Percentiles rank a stretch among this genome's conserved stretches.
Conservation (phyloP, 2,797 vertebrate species). For the Acridotheres tristis region DNA sequence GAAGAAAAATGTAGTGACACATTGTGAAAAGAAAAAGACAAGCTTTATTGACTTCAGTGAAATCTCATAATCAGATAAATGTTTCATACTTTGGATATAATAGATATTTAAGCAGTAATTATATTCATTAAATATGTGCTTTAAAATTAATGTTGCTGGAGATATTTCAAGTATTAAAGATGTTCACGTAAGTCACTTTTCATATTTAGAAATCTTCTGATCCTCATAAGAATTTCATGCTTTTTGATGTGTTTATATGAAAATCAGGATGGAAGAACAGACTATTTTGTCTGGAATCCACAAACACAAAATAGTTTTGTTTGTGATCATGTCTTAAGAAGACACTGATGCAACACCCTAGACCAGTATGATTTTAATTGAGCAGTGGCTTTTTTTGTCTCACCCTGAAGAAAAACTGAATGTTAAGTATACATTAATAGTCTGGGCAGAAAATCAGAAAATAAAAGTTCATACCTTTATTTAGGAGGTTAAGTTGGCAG, state of each 20-base stretch:
- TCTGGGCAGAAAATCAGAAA: background rate
- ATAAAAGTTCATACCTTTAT: background rate
- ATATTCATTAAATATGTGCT: constrained; percentile 1
- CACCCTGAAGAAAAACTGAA: background rate
- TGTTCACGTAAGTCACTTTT: background rate
- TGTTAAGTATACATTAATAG: background rate
- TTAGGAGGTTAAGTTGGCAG: background rate
- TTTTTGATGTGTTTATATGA: background rate
- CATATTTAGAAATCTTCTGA: background rate
- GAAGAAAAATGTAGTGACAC: constrained; percentile 48
- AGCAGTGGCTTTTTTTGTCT: background rate
- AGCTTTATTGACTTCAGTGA: constrained; percentile 24
- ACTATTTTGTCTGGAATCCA: background rate
- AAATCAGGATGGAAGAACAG: background rate
- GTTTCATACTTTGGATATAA: constrained; percentile 14
- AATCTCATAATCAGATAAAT: constrained; percentile 50
- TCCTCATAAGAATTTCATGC: background rate
- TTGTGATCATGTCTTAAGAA: background rate
- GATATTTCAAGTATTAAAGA: background rate
- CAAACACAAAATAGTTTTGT: background rate
- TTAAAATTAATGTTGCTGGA: constrained; percentile 22
- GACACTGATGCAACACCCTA: background rate
- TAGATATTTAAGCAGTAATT: constrained; percentile 33
- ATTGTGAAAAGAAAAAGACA: constrained; percentile 28
- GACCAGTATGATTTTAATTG: background rate